phyloP scores from a whole-genome alignment of 2,113 vertebrate species.

The Cricetomys ansorgei region DNA sequence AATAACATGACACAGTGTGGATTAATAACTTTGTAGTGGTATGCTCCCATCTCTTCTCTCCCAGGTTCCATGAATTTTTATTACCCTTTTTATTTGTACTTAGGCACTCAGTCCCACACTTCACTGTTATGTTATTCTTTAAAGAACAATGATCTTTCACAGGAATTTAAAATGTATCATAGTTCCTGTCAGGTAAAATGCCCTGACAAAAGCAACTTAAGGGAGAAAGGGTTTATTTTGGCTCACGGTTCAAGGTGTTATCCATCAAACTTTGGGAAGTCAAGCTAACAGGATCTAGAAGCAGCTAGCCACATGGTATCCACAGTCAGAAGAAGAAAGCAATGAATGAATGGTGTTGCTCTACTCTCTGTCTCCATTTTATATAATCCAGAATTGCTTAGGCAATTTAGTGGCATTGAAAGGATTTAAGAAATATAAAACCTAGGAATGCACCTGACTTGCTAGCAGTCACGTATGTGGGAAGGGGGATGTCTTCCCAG shows the following conservation, averaged over 20 bases:
- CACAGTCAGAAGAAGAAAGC: neutral
- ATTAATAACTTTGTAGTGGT: neutral
- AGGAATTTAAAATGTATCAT: neutral
- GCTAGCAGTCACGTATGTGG: no score
- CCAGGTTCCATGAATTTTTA: neutral
- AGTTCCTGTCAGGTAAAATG: neutral
- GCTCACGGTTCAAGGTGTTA: neutral
- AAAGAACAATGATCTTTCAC: neutral
- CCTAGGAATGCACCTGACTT: no score
- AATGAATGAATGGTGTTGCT: accelerated
- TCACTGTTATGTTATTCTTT: neutral
- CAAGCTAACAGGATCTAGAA: neutral
- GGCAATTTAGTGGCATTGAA: neutral
- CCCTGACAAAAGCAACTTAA: neutral
- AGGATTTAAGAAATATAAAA: no score
- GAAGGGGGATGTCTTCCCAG: no score
- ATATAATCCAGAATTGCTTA: no score
- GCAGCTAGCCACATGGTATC: neutral
- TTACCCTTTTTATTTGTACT: neutral
- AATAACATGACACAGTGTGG: neutral
- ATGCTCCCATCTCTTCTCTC: neutral
- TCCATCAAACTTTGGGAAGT: no score
- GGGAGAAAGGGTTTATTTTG: neutral
- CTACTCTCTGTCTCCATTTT: neutral
- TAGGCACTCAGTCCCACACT: neutral